Base-by-base conservation (phyloP, 2,113 vertebrate species). In the Andinoacara biseriatus region DNA sequence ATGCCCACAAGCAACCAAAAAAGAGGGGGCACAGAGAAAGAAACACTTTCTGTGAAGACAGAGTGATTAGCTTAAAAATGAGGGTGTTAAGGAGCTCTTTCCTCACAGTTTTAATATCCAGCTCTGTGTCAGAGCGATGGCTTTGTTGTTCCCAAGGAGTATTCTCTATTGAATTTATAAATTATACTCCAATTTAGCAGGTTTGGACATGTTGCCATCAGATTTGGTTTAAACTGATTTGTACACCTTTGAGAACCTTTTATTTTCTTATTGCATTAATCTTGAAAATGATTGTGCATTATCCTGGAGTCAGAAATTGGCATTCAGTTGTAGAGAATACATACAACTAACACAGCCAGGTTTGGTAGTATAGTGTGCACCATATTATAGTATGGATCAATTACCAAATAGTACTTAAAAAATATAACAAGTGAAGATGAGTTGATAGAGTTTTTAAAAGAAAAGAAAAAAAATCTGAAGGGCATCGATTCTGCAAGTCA, bases 261-360 rank as follows among this genome's bases (percentile, higher is more conserved):
- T 10, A 22, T 22, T n/a, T 11, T 57, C 20, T 46, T 6, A 18
- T 24, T 67, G 46, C 18, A 26, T 18, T 26, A 46, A 14, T 26
- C 3, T 20, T 5, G 43, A 10, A 65, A 67, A 46, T 26, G 2
- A 65, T 24, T 38, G 43, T 14, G 14, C 49, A 18, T 24, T 49
- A 20, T 49, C 40, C 40, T 18, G 1, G 0, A 2, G 40, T 69
- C 40, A 29, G 63, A 49, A 69, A 29, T 24, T 69, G 40, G 3
- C 46, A 49, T 29, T 69, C 15, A 4, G 15, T 69, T 49, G 24
- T 43, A 69, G 40, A 69, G 40, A 29, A 69, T 46, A 3, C 22
- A 67, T 0, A 2, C 46, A 0, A 49, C 26, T 46, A 26, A 67
- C 3, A 67, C 8, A 26, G 14, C 14, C 38, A 43, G 35, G 61